Evolutionary conservation across 2,113 vertebrate species (phyloP).

Genomic region (Cromileptes altivelis): DNA sequence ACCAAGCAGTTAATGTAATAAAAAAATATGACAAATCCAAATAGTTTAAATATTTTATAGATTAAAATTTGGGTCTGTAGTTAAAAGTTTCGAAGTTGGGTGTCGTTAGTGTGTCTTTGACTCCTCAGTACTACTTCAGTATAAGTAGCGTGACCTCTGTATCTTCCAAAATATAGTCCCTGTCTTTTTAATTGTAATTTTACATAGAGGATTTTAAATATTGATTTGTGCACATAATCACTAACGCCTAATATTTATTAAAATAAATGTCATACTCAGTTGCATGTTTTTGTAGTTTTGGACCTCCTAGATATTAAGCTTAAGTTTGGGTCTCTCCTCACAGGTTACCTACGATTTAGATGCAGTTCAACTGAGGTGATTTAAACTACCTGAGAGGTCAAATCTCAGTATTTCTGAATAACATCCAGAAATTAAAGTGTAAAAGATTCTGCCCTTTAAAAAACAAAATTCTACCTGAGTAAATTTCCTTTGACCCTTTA

Average conservation of each 20-base stretch:
- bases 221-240: neutral
- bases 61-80: no score
- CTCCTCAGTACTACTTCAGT: neutral
- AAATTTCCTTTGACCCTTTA: neutral
- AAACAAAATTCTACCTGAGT: neutral
- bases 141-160: neutral
- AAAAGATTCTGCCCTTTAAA: no score
- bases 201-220: neutral
- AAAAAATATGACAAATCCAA: neutral
- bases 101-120: no score
- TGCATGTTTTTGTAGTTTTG: neutral
- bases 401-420: neutral
- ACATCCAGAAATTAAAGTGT: neutral
- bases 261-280: neutral
- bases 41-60: neutral
- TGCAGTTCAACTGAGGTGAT: neutral
- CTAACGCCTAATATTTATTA: neutral
- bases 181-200: neutral
- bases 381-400: neutral
- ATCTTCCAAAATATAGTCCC: neutral
- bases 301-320: neutral
- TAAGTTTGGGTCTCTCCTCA: neutral
- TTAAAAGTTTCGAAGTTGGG: no score
- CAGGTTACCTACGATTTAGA: neutral
- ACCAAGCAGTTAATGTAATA: no score